Evolutionary conservation across 2,113 vertebrate species (phyloP).

Genomic region (Spea multiplicata): DNA sequence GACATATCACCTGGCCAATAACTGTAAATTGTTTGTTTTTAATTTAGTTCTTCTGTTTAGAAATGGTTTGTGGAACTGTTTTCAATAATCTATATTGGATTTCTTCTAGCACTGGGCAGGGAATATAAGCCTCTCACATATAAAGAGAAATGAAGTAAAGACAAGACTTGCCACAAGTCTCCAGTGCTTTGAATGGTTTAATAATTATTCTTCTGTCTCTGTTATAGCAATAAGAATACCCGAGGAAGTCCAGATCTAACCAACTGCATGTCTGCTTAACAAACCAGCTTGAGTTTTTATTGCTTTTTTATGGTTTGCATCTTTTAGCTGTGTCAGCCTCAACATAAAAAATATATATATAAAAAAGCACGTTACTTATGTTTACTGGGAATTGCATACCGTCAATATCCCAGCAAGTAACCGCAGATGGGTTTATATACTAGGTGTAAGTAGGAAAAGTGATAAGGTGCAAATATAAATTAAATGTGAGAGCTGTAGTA

Average conservation of each 20-base stretch:
- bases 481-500: no score
- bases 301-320: conserved; percentile 28
- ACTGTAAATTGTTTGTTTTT: conserved; percentile 47
- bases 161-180: conserved; percentile 21
- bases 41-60: conserved; percentile 44
- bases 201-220: conserved; percentile 38
- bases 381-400: conserved; percentile 18
- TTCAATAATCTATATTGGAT: conserved; percentile 49
- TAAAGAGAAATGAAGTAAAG: conserved; percentile 41
- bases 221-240: conserved; percentile 36
- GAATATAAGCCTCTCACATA: conserved; percentile 39
- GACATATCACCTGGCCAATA: conserved; percentile 39
- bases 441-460: no score
- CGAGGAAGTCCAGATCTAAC: conserved; percentile 21
- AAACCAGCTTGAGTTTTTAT: conserved; percentile 41
- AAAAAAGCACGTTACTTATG: conserved; percentile 31
- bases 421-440: no score
- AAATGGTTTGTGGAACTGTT: conserved; percentile 43
- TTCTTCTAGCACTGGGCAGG: conserved; percentile 42
- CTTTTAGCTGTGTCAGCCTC: conserved; percentile 20
- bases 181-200: conserved; percentile 25
- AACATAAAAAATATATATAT: conserved; percentile 33
- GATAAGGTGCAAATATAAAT: no score
- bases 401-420: conserved; percentile 6
- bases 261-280: conserved; percentile 24